phyloP scores from a whole-genome alignment of 2,113 vertebrate genomes.

The Ceratotherium simum region DNA sequence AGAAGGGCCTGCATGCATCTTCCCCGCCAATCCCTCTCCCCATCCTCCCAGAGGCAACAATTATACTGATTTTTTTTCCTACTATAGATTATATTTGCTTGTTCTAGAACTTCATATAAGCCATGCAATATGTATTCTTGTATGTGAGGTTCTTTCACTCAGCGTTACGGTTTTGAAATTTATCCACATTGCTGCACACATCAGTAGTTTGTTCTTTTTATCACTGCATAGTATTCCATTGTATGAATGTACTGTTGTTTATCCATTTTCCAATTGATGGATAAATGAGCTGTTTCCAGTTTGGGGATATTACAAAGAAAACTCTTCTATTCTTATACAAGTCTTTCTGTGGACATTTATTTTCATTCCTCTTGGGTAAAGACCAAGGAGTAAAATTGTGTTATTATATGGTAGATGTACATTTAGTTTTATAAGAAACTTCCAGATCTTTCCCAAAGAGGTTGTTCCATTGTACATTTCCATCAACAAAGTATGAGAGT shows the following conservation, averaged over 20 bases:
- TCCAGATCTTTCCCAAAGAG: neutral
- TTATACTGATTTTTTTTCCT: neutral
- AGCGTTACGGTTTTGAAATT: neutral
- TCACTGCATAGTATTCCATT: neutral
- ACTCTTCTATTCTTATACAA: neutral
- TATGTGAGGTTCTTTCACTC: neutral
- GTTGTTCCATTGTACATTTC: neutral
- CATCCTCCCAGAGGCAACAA: neutral
- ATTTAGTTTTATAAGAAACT: conserved; percentile 38
- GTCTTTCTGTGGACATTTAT: neutral
- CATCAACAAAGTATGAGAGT: neutral
- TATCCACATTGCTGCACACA: neutral
- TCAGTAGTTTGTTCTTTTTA: neutral
- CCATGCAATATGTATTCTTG: neutral
- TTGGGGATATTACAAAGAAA: conserved; percentile 11
- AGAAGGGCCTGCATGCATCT: neutral
- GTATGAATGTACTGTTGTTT: neutral
- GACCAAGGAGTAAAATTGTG: neutral
- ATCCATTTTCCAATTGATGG: neutral
- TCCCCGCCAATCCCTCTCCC: neutral
- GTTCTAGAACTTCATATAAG: neutral
- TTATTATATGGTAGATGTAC: neutral
- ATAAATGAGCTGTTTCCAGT: neutral
- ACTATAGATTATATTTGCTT: neutral
- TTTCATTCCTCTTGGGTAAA: conserved; percentile 46